Evolutionary conservation across 2,888 invertebrate species (phyloP), one percentile per base, ranked within the genome.

Genomic region (Agapostemon virescens): DNA sequence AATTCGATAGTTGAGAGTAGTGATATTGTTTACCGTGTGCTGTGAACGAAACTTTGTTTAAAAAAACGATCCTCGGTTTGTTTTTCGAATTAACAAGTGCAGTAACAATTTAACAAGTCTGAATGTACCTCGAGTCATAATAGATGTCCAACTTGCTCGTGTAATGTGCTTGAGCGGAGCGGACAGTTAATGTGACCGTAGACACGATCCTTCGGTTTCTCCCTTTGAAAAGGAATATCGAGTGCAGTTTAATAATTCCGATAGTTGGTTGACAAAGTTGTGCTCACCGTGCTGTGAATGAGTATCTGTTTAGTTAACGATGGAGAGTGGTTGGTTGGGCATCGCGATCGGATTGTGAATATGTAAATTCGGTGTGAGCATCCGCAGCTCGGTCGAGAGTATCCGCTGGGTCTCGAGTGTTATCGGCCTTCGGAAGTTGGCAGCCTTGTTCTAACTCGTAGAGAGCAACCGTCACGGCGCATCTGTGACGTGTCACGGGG

Each of bases 401-500:
- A 15, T 36, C n/a, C 9, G 26, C 23, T 73, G 73, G 49, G 79
- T 82, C 75, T 68, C 30, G 20, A 36, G 36, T 38, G 61, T 71
- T 74, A 52, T 74, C 74, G 71, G 64, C 69, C 71, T 69, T 67
- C 63, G 49, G 45, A 69, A 63, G 78, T 85, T 85, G 86, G 82
- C 74, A 85, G 70, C 67, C 78, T 77, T 83, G 83, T 79, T 79
- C 73, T 76, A 79, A 75, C 66, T 82, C 74, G 78, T 58, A 38
- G 74, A 77, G 78, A 86, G 77, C 82, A 77, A 75, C 79, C 84
- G 86, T 85, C 82, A 86, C 83, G 79, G 83, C 86, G 86, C 88
- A 87, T 87, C 87, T 84, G 83, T 89, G 88, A 89, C 88, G 89
- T 88, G 87, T 89, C 87, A 74, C 72, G 81, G 84, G 77, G 84